phyloP scores from a whole-genome alignment of 2,888 invertebrate genomes.

The Stenichneumon culpator region DNA sequence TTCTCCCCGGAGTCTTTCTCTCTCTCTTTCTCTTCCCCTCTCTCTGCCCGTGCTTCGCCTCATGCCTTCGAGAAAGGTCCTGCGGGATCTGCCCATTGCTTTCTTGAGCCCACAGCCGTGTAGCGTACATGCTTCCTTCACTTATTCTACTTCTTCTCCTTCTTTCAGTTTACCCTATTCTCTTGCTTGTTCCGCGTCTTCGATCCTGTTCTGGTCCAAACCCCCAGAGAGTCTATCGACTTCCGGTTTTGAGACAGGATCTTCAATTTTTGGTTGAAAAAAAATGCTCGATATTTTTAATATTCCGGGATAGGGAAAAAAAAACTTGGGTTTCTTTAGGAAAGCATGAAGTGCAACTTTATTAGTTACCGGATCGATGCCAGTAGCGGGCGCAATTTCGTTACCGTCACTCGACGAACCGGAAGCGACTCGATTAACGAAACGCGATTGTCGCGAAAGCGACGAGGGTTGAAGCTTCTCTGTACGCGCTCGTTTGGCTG shows the following conservation, averaged over 20 bases:
- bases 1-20: conserved; percentile 11
- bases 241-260: conserved; percentile 40
- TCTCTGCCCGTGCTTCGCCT: conserved; percentile 40
- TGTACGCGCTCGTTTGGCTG: conserved; percentile 63
- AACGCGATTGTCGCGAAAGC: conserved; percentile 35
- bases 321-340: background rate
- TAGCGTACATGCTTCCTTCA: conserved; percentile 18
- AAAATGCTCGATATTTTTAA: background rate
- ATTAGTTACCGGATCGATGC: background rate
- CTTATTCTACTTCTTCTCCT: conserved; percentile 35
- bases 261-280: background rate
- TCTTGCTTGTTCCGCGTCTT: conserved; percentile 7
- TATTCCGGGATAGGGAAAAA: background rate
- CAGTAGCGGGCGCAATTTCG: background rate
- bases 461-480: conserved; percentile 39
- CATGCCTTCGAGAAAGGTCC: conserved; percentile 59
- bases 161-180: conserved; percentile 7
- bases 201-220: conserved; percentile 28
- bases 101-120: conserved; percentile 42
- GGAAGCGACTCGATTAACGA: conserved; percentile 20
- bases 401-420: background rate
- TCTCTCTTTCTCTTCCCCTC: background rate
- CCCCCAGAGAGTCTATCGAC: conserved; percentile 43
- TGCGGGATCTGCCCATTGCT: conserved; percentile 55
- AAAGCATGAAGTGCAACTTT: background rate